phyloP scores from a whole-genome alignment of 2,888 invertebrate genomes.

The Dione juno region DNA sequence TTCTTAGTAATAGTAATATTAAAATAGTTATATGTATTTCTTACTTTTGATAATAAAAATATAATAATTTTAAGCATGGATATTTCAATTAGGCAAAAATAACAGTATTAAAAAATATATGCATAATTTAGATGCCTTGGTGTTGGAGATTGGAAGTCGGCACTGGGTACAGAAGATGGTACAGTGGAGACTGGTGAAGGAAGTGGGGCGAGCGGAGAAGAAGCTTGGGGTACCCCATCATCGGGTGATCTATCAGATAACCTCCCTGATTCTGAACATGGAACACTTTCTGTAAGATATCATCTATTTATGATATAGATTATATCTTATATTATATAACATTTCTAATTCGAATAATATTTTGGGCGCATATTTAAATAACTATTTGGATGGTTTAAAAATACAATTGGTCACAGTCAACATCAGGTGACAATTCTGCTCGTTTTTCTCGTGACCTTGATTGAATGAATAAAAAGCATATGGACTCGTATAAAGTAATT shows the following conservation, averaged over 20 bases:
- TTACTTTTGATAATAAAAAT: not conserved
- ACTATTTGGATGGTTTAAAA: too few species aligned
- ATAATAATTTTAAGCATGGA: slow-evolving; percentile 14
- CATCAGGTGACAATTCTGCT: too few species aligned
- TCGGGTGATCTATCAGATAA: slow-evolving; percentile 93
- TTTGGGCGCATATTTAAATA: too few species aligned
- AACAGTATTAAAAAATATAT: not conserved
- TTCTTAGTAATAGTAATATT: slow-evolving; percentile 12
- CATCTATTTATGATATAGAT: not conserved
- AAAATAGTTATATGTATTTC: slow-evolving; percentile 9
- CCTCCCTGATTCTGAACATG: slow-evolving; percentile 86
- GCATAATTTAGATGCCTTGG: slow-evolving; percentile 66
- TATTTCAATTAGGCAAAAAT: not conserved
- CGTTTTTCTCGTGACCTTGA: too few species aligned
- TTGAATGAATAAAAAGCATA: too few species aligned
- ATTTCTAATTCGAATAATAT: too few species aligned
- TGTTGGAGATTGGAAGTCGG: slow-evolving; percentile 84
- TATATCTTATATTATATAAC: too few species aligned
- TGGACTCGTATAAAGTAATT: not conserved
- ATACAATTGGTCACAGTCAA: too few species aligned
- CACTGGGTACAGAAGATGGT: slow-evolving; percentile 85
- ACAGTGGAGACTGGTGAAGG: slow-evolving; percentile 87
- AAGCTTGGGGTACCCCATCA: slow-evolving; percentile 95
- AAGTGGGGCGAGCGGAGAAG: slow-evolving; percentile 93
- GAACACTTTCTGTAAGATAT: slow-evolving; percentile 84